A percentile compares a stretch with the other conserved stretches of the same genome.
phyloP scores from a whole-genome alignment of 2,113 vertebrate genomes.

The cattle (Bos taurus) region DNA sequence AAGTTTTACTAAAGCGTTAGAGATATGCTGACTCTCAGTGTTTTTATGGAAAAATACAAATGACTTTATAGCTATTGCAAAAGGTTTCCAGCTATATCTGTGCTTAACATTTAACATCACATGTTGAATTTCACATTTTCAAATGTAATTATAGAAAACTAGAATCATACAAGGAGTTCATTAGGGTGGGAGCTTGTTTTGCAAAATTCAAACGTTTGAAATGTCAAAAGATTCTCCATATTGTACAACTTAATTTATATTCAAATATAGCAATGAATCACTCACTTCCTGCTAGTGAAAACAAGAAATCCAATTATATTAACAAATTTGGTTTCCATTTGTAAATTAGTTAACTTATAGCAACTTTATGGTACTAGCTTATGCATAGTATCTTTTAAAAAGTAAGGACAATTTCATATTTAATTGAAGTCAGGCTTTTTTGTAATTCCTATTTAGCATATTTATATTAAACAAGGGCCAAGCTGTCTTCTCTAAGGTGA shows the following conservation, averaged over 20 bases:
- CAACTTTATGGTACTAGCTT: conserved; percentile 2
- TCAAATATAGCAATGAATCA: conserved; percentile 50
- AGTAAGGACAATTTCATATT: conserved; percentile 10
- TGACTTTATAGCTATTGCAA: conserved; percentile 40
- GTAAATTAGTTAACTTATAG: conserved; percentile 8
- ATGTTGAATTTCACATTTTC: conserved; percentile 48
- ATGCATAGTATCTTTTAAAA: conserved; percentile 14
- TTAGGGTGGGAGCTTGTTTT: conserved; percentile 47
- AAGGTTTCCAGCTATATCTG: conserved; percentile 18
- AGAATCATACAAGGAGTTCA: conserved; percentile 55
- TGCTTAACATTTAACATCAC: conserved; percentile 54
- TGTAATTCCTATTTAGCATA: conserved; percentile 14
- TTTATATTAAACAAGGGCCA: conserved; percentile 15
- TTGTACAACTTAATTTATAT: conserved; percentile 51
- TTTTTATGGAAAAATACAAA: conserved; percentile 51
- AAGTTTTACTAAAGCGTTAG: conserved; percentile 19
- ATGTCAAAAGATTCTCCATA: conserved; percentile 39
- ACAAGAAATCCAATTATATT: conserved; percentile 27
- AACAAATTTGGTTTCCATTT: conserved; percentile 30
- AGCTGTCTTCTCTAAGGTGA: neutral
- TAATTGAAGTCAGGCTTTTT: neutral
- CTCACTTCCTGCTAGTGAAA: conserved; percentile 37
- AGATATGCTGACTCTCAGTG: conserved; percentile 33
- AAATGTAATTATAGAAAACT: conserved; percentile 64
- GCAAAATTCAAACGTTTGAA: conserved; percentile 67